phyloP scores from a whole-genome alignment of 2,113 vertebrate species.

The Tricholaema leucomelas region DNA sequence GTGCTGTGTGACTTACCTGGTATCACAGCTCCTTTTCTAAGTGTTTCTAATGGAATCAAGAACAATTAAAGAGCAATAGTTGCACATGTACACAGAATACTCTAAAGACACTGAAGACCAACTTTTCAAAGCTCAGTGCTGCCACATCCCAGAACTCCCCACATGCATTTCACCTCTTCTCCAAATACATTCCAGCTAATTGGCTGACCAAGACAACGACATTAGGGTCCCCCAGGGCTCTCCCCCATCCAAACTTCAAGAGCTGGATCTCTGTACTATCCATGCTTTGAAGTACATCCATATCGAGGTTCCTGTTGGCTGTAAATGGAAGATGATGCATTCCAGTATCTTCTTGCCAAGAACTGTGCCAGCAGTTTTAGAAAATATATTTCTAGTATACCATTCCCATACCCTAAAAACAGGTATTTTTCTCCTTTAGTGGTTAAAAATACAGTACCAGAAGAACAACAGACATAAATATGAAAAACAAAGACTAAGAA shows the following conservation, averaged over 20 bases:
- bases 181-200: accelerated
- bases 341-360: not conserved
- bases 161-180: not conserved
- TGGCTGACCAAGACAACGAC: not conserved
- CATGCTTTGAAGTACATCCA: not conserved
- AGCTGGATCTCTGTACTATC: too few relatives aligned
- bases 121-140: not conserved
- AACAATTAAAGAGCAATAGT: not conserved
- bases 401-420: not conserved
- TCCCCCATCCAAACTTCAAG: not conserved
- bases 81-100: not conserved
- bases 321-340: not conserved
- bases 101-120: not conserved
- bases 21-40: not conserved
- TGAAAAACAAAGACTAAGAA: not conserved
- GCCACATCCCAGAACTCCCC: not conserved
- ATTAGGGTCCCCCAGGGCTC: accelerated
- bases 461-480: not conserved
- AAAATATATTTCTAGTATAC: not conserved
- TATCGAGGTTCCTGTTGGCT: not conserved
- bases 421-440: not conserved
- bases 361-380: not conserved
- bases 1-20: not conserved
- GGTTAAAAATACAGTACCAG: not conserved
- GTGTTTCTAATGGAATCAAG: not conserved